Evolutionary conservation across 2,888 invertebrate genomes (phyloP).

Genomic region (Cryptocephalus primarius): DNA sequence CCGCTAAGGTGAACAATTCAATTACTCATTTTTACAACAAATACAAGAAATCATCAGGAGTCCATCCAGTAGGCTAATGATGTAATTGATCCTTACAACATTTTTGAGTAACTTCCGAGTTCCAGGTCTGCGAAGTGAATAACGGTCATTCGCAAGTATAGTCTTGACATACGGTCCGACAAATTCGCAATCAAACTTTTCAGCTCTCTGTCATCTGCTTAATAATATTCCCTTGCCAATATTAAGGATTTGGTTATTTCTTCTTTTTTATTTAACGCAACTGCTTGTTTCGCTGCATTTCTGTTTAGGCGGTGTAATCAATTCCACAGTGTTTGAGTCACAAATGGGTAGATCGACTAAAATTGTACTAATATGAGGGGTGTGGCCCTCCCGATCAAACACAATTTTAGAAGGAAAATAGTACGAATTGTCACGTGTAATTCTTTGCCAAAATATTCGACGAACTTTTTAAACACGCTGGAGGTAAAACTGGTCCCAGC

Average conservation of each 20-base stretch:
- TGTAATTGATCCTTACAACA: conserved; percentile 6
- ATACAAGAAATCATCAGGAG: conserved; percentile 5
- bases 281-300: conserved; percentile 3
- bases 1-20: neutral
- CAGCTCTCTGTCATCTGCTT: neutral
- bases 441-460: too few species aligned
- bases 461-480: too few species aligned
- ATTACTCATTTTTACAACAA: conserved; percentile 3
- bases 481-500: too few species aligned
- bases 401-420: conserved; percentile 8
- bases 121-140: neutral
- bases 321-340: neutral
- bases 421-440: too few species aligned
- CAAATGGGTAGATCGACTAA: conserved; percentile 3
- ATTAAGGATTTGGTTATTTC: conserved; percentile 2
- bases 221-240: conserved; percentile 5
- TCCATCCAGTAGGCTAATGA: conserved; percentile 7
- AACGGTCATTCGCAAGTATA: conserved; percentile 1
- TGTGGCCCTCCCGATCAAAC: conserved; percentile 8
- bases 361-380: conserved; percentile 9
- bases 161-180: conserved; percentile 3
- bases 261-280: conserved; percentile 4
- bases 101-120: conserved; percentile 1
- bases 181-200: neutral
- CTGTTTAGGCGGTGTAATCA: conserved; percentile 1